Percentiles rank a stretch among this genome's conserved stretches.
Conservation (phyloP, 2,888 invertebrate species). For the Phymatocera aterrima region DNA sequence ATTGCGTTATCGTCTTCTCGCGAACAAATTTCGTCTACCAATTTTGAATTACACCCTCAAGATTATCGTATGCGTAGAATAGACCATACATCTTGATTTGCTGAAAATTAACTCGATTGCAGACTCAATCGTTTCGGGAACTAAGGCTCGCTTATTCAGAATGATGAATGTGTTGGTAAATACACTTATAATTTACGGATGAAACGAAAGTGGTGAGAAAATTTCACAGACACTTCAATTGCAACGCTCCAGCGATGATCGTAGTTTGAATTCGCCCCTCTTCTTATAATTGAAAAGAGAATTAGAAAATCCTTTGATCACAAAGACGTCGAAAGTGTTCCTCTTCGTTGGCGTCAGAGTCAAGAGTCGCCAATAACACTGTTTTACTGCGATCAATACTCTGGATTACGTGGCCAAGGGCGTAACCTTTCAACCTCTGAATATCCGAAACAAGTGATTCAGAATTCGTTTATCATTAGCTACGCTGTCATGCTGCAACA, state of each 20-base stretch:
- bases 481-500: not conserved
- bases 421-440: conserved; percentile 26
- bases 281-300: not conserved
- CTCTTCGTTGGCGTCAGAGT: not conserved
- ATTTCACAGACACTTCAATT: not conserved
- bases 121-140: not conserved
- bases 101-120: not conserved
- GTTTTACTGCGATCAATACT: conserved; percentile 35
- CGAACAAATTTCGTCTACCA: not conserved
- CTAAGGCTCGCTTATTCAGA: not conserved
- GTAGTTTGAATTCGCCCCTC: not conserved
- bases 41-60: not conserved
- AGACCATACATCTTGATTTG: not conserved
- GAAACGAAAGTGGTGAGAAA: not conserved
- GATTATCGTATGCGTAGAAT: not conserved
- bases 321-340: conserved; percentile 24
- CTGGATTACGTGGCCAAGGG: conserved; percentile 27
- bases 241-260: not conserved
- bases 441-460: not conserved
- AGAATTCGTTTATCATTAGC: not conserved
- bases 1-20: not conserved
- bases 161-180: no score
- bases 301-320: conserved; percentile 16
- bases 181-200: not conserved
- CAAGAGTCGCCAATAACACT: conserved; percentile 31